Conservation (phyloP, 2,113 vertebrate species). For the Herpetotheres cachinnans region DNA sequence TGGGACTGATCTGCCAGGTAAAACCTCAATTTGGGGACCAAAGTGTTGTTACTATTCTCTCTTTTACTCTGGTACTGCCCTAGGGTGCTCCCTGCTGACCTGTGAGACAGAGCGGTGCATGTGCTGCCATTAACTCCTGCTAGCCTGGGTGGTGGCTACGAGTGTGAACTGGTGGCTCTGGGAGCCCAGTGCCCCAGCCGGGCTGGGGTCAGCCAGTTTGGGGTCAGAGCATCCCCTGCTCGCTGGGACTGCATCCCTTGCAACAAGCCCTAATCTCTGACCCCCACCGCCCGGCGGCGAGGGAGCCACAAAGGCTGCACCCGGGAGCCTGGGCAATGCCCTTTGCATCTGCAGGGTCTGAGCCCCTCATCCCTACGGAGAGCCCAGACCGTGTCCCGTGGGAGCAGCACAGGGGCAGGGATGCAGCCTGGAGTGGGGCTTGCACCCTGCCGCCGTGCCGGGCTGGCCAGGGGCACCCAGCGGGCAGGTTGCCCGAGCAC, state of each 20-base stretch:
- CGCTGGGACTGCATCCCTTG: too few relatives aligned
- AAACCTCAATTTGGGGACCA: not conserved
- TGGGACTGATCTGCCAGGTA: not conserved
- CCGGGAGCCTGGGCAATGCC: not conserved
- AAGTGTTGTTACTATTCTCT: too few relatives aligned
- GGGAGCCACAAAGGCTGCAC: too few relatives aligned
- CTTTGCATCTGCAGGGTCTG: not conserved
- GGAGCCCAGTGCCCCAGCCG: not conserved
- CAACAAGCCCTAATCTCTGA: accelerated
- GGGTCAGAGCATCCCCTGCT: not conserved
- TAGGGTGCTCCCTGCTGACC: not conserved
- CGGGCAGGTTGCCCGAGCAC: accelerated
- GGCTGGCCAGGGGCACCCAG: not conserved
- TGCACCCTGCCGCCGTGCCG: not conserved
- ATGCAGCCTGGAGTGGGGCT: not conserved
- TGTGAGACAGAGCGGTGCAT: not conserved
- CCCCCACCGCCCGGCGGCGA: accelerated
- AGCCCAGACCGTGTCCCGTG: not conserved
- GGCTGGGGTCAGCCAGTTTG: accelerated
- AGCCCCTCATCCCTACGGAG: accelerated
- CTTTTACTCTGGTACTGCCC: too few relatives aligned
- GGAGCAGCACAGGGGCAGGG: not conserved
- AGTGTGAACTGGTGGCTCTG: not conserved
- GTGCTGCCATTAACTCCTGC: not conserved
- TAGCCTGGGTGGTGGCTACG: not conserved